A percentile compares a stretch with the other conserved stretches of the same genome.
These are phyloP conservation scores for Macrophya alboannulata DNA, from an alignment of 2,888 invertebrate species.

Conservation along the genomic window DNA sequence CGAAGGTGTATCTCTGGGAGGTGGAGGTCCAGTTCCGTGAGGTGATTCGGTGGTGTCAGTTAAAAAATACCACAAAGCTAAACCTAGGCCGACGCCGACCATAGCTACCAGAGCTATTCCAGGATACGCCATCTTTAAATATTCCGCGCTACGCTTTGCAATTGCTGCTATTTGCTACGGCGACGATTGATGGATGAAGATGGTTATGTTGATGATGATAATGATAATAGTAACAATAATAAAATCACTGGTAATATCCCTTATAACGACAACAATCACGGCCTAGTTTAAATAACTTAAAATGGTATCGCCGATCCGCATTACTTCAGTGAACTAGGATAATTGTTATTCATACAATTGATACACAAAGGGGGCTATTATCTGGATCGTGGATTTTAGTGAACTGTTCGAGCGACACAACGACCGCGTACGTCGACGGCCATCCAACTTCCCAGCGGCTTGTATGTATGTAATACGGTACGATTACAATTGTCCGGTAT, in stretches of 20 bases:
- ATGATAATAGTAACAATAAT: background rate
- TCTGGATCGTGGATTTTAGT: slow-evolving; percentile 10
- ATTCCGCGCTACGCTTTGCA: background rate
- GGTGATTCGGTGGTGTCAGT: slow-evolving; percentile 55
- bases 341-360: slow-evolving; percentile 26
- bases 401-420: slow-evolving; percentile 17
- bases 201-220: background rate
- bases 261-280: background rate
- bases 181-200: background rate
- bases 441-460: slow-evolving; percentile 24
- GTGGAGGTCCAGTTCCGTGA: background rate
- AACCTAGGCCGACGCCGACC: slow-evolving; percentile 67
- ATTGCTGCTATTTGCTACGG: background rate
- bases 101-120: slow-evolving; percentile 66
- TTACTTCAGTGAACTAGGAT: background rate
- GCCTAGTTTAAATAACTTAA: background rate
- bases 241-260: slow-evolving; percentile 11
- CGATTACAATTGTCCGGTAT: slow-evolving; percentile 2
- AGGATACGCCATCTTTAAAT: slow-evolving; percentile 66
- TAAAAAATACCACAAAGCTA: slow-evolving; percentile 68
- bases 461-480: background rate
- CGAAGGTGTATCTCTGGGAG: slow-evolving; percentile 3
- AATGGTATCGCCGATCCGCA: background rate
- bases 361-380: slow-evolving; percentile 24
- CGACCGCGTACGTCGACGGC: slow-evolving; percentile 11